These are phyloP conservation scores for Hirudo medicinalis DNA, from an alignment of 1,140 invertebrate species.

Conservation along the genomic window DNA sequence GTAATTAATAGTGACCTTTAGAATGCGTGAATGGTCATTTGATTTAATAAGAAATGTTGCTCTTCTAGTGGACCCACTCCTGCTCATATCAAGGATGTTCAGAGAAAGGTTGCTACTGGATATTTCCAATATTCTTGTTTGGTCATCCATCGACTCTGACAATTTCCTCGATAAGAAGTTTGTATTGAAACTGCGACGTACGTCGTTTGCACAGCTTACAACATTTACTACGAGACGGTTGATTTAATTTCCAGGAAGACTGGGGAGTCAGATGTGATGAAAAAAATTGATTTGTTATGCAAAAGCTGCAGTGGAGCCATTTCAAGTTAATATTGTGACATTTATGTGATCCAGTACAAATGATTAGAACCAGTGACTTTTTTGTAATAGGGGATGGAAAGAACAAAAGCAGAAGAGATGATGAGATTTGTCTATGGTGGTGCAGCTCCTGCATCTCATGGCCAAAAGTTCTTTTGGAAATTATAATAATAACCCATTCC, in stretches of 20 bases:
- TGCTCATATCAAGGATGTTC: not conserved
- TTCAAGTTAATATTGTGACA: not conserved
- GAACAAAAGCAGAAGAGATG: not conserved
- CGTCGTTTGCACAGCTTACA: not conserved
- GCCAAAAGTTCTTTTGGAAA: not conserved
- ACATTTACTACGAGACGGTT: not conserved
- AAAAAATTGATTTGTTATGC: conserved; percentile 4
- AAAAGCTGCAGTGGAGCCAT: not conserved
- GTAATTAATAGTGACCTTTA: not conserved
- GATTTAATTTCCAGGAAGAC: not conserved
- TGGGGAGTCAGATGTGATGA: not conserved
- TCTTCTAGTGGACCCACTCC: not conserved
- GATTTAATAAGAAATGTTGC: not conserved
- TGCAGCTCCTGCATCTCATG: not conserved
- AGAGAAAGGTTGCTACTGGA: conserved; percentile 1
- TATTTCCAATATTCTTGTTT: not conserved
- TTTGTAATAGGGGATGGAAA: not conserved
- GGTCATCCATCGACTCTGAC: not conserved
- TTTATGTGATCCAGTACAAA: not conserved
- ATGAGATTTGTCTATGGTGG: conserved; percentile 1
- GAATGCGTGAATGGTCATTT: not conserved
- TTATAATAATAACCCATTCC: not conserved
- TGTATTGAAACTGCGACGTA: not conserved
- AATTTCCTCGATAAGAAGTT: not conserved
- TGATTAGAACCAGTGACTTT: not conserved